Percentiles rank a stretch among this genome's conserved stretches.
Evolutionary conservation across 2,888 invertebrate species (phyloP).

Genomic region (Malthinus seriepunctatus): DNA sequence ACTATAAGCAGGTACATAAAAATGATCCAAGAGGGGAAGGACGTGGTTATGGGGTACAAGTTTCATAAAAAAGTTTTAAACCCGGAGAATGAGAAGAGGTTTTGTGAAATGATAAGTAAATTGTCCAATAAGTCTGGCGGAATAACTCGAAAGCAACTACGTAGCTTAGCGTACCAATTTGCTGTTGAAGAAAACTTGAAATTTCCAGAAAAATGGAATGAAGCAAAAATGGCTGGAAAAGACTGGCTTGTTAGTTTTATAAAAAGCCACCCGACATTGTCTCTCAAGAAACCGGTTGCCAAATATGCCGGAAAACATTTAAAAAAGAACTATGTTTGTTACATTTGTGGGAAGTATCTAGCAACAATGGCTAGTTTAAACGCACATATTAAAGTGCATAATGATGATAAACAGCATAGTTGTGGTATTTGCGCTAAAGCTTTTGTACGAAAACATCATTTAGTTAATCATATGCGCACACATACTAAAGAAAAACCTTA

Average conservation of each 20-base stretch:
- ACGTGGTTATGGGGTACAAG: no score
- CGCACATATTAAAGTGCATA: slow-evolving; percentile 43
- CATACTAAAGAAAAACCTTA: slow-evolving; percentile 60
- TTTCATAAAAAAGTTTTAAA: no score
- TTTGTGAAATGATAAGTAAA: no score
- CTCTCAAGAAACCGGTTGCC: slow-evolving; percentile 20
- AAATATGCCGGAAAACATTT: slow-evolving; percentile 17
- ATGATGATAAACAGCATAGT: slow-evolving; percentile 45
- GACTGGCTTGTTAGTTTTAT: slow-evolving; percentile 25
- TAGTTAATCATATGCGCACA: slow-evolving; percentile 58
- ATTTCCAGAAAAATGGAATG: slow-evolving; percentile 27
- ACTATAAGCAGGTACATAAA: no score
- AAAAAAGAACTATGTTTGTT: slow-evolving; percentile 50
- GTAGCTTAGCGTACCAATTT: no score
- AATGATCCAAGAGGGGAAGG: no score
- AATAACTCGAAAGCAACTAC: no score
- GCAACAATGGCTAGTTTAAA: slow-evolving; percentile 42
- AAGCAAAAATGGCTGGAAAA: slow-evolving; percentile 23
- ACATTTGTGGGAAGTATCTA: slow-evolving; percentile 58
- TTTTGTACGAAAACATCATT: slow-evolving; percentile 51
- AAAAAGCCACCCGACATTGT: slow-evolving; percentile 13
- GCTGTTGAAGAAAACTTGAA: slow-evolving; percentile 45
- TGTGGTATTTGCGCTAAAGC: slow-evolving; percentile 56
- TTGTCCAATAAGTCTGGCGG: no score
- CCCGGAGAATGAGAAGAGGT: no score